These are phyloP conservation scores for Syrmaticus mikado DNA, from an alignment of 2,113 vertebrate genomes.

Conservation along the genomic window DNA sequence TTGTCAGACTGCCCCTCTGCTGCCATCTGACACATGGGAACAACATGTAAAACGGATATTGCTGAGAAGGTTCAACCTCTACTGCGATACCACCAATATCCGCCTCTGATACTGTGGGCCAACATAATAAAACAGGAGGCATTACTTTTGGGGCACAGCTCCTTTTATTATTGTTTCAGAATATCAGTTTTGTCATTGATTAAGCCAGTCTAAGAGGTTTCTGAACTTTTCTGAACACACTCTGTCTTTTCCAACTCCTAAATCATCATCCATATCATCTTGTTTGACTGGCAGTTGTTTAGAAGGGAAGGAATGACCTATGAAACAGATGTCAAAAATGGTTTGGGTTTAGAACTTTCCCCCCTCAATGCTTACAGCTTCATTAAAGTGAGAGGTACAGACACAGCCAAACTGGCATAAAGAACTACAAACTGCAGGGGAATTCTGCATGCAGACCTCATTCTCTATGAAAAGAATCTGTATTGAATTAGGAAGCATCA, in stretches of 20 bases:
- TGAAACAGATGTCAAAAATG: neutral
- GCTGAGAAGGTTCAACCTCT: no score
- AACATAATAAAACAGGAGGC: neutral
- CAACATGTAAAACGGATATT: no score
- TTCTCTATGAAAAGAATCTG: neutral
- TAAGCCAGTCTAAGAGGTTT: neutral
- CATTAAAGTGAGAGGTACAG: neutral
- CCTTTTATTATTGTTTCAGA: neutral
- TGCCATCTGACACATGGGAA: no score
- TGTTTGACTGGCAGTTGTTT: neutral
- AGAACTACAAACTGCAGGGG: neutral
- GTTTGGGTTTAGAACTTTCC: neutral
- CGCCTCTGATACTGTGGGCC: neutral
- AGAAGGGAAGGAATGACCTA: neutral
- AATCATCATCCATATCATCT: neutral
- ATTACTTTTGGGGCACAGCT: neutral
- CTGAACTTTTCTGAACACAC: neutral
- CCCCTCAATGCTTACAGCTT: neutral
- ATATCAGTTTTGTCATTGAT: neutral
- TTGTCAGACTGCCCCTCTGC: no score
- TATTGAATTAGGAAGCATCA: conserved; percentile 40
- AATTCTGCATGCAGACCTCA: neutral
- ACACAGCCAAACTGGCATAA: neutral
- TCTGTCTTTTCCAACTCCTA: neutral
- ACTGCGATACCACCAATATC: neutral